phyloP scores from a whole-genome alignment of 92 coral and sea anemone species.

The Scolanthus callimorphus region DNA sequence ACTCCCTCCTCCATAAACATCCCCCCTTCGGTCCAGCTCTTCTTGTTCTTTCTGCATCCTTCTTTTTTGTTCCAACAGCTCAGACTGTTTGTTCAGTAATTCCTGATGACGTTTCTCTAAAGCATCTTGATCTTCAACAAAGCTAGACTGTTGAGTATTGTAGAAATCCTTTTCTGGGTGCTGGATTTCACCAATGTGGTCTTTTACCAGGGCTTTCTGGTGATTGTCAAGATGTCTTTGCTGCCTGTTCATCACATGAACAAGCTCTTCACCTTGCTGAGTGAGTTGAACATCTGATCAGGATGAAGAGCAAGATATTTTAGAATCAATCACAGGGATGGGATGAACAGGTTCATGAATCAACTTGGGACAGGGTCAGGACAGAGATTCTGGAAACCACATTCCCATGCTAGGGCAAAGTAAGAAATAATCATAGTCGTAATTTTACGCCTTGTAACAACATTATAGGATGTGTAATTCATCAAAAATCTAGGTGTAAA shows the following conservation, averaged over 20 bases:
- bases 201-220: slow-evolving; percentile 25
- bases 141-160: not conserved
- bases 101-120: slow-evolving; percentile 38
- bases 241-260: slow-evolving; percentile 19
- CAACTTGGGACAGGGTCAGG: too few relatives aligned
- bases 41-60: slow-evolving; percentile 63
- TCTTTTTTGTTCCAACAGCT: slow-evolving; percentile 54
- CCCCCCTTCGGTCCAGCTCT: slow-evolving; percentile 37
- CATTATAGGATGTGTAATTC: too few relatives aligned
- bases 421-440: too few relatives aligned
- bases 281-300: slow-evolving; percentile 34
- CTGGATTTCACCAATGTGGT: slow-evolving; percentile 31
- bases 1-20: not conserved
- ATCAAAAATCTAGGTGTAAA: too few relatives aligned
- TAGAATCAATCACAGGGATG: not conserved
- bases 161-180: slow-evolving; percentile 15
- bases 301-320: not conserved
- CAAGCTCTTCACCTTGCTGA: slow-evolving; percentile 38
- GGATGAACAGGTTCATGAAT: too few relatives aligned
- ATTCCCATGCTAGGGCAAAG: not conserved
- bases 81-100: slow-evolving; percentile 42
- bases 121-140: slow-evolving; percentile 6
- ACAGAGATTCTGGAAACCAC: not conserved
- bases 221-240: slow-evolving; percentile 31
- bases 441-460: too few relatives aligned